These are phyloP conservation scores for Ceratosolen solmsi DNA, from an alignment of 1,140 invertebrate species.

Conservation along the genomic window DNA sequence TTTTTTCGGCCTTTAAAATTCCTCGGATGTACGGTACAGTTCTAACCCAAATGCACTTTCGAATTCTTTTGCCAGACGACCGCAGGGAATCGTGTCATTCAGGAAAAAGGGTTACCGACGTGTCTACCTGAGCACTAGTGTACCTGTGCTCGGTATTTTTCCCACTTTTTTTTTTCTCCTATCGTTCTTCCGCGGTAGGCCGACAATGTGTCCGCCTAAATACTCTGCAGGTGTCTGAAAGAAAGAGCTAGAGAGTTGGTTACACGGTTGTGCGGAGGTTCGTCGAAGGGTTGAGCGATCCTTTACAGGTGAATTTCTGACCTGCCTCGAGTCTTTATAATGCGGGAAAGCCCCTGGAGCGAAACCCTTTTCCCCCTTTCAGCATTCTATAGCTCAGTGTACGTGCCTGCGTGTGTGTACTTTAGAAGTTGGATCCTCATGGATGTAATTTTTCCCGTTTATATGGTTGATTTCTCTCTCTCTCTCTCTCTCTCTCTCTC, in stretches of 20 bases:
- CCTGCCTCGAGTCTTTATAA: slow-evolving; percentile 44
- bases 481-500: neutral
- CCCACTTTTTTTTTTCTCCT: neutral
- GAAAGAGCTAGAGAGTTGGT: slow-evolving; percentile 24
- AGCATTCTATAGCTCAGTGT: neutral
- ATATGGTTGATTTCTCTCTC: slow-evolving; percentile 18
- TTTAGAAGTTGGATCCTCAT: neutral
- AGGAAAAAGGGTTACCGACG: slow-evolving; percentile 19
- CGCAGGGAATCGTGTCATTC: slow-evolving; percentile 26
- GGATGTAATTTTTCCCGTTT: neutral
- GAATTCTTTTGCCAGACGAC: neutral
- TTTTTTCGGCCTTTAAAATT: slow-evolving; percentile 16
- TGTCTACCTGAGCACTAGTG: neutral
- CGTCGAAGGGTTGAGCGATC: slow-evolving; percentile 58
- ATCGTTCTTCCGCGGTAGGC: slow-evolving; percentile 19
- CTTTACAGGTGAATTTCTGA: slow-evolving; percentile 59
- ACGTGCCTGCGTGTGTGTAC: neutral
- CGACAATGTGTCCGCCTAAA: slow-evolving; percentile 41
- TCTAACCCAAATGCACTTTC: slow-evolving; percentile 21
- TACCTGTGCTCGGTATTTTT: slow-evolving; percentile 23
- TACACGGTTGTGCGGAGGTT: slow-evolving; percentile 49
- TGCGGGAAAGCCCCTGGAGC: slow-evolving; percentile 23
- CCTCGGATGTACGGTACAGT: neutral
- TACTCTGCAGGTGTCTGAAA: slow-evolving; percentile 47
- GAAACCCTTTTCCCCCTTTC: slow-evolving; percentile 52